Conservation (phyloP, 2,888 invertebrate species). For the Dorcus hopei region DNA sequence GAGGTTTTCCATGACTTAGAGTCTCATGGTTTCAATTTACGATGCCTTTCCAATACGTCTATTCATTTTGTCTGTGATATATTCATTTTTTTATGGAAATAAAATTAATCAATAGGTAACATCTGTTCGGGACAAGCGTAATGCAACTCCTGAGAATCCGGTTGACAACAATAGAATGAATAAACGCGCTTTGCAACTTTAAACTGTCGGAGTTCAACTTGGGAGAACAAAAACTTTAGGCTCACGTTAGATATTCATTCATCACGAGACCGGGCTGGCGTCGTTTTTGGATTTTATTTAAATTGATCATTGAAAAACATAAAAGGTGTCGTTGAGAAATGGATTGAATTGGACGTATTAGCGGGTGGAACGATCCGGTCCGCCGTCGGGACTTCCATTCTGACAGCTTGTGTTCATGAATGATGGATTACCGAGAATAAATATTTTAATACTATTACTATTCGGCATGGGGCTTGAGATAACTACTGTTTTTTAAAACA, state of each 20-base stretch:
- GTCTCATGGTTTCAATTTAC: no score
- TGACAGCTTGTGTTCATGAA: slow-evolving; percentile 11
- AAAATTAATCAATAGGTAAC: background rate
- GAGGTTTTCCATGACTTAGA: no score
- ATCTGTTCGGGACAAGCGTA: slow-evolving; percentile 21
- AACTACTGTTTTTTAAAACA: background rate
- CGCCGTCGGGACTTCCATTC: background rate
- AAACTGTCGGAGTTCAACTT: slow-evolving; percentile 40
- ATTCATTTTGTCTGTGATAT: no score
- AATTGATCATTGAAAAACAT: slow-evolving; percentile 46
- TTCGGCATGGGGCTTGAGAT: slow-evolving; percentile 15
- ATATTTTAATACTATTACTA: slow-evolving; percentile 20
- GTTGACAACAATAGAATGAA: slow-evolving; percentile 33
- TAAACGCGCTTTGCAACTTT: slow-evolving; percentile 37
- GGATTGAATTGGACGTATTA: slow-evolving; percentile 38
- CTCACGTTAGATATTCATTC: slow-evolving; percentile 39
- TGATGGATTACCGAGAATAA: slow-evolving; percentile 21
- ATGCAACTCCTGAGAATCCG: slow-evolving; percentile 16
- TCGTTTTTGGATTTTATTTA: slow-evolving; percentile 39
- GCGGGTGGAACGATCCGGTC: slow-evolving; percentile 21
- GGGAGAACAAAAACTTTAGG: slow-evolving; percentile 38
- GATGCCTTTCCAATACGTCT: no score
- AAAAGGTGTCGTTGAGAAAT: slow-evolving; percentile 45
- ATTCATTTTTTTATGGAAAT: background rate
- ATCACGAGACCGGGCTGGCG: slow-evolving; percentile 38